Conservation (phyloP, 2,888 invertebrate species). For the Brachyptera risi region DNA sequence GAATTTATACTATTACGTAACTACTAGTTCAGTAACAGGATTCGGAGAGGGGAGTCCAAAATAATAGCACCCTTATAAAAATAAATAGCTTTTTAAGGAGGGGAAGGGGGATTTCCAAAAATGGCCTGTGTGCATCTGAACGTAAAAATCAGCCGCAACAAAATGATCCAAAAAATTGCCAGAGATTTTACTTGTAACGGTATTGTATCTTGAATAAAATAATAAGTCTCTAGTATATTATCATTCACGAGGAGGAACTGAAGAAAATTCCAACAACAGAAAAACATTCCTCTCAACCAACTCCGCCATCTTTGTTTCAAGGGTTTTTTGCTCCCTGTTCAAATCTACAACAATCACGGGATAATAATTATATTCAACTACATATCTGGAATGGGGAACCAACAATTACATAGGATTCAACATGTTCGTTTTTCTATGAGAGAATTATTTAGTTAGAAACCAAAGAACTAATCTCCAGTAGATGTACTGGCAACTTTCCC, state of each 20-base stretch:
- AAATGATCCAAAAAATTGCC: slow-evolving; percentile 13
- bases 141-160: slow-evolving; percentile 18
- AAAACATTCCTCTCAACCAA: slow-evolving; percentile 34
- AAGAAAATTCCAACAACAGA: slow-evolving; percentile 28
- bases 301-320: slow-evolving; percentile 31
- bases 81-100: slow-evolving; percentile 22
- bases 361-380: slow-evolving; percentile 32
- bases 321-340: slow-evolving; percentile 33
- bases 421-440: slow-evolving; percentile 33
- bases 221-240: too few relatives aligned
- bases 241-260: slow-evolving; percentile 21
- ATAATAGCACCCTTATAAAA: slow-evolving; percentile 33
- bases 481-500: slow-evolving; percentile 33
- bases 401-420: slow-evolving; percentile 35
- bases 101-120: slow-evolving; percentile 30
- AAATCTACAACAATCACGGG: slow-evolving; percentile 34
- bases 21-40: slow-evolving; percentile 26
- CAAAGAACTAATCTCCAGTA: slow-evolving; percentile 32
- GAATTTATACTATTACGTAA: slow-evolving; percentile 4
- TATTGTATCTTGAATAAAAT: too few relatives aligned
- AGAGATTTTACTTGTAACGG: too few relatives aligned
- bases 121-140: slow-evolving; percentile 31
- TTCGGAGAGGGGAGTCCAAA: slow-evolving; percentile 27
- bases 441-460: slow-evolving; percentile 27
- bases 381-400: slow-evolving; percentile 22